phyloP scores from a whole-genome alignment of 2,113 vertebrate genomes.

The Vireo altiloquus region DNA sequence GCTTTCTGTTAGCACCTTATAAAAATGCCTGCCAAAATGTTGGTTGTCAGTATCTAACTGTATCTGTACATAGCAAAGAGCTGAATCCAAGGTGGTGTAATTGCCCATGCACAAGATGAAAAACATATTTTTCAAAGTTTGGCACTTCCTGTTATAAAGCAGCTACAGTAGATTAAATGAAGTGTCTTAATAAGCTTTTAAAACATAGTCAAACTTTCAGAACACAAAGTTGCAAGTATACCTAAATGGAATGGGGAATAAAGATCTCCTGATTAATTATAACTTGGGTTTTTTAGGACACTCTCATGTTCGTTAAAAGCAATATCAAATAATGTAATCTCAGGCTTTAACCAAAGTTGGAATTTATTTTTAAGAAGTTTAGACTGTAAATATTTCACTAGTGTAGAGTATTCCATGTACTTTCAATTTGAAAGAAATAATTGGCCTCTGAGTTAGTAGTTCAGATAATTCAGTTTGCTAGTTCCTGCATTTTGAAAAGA shows the following conservation, averaged over 20 bases:
- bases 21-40: background rate
- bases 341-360: background rate
- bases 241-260: background rate
- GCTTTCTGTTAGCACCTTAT: background rate
- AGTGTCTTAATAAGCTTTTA: background rate
- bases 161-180: background rate
- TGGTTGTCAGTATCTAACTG: background rate
- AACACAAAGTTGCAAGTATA: background rate
- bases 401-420: background rate
- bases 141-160: background rate
- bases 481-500: background rate
- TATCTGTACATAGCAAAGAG: background rate
- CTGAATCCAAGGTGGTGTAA: background rate
- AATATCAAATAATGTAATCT: background rate
- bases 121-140: background rate
- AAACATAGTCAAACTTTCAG: background rate
- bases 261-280: background rate
- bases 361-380: background rate
- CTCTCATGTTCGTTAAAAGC: background rate
- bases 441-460: background rate
- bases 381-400: background rate
- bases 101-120: background rate
- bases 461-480: background rate
- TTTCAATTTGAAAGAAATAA: background rate
- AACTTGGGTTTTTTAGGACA: background rate